These are phyloP conservation scores for Xenotilapia flavipinnis DNA, from an alignment of 2,113 vertebrate genomes.

Conservation along the genomic window DNA sequence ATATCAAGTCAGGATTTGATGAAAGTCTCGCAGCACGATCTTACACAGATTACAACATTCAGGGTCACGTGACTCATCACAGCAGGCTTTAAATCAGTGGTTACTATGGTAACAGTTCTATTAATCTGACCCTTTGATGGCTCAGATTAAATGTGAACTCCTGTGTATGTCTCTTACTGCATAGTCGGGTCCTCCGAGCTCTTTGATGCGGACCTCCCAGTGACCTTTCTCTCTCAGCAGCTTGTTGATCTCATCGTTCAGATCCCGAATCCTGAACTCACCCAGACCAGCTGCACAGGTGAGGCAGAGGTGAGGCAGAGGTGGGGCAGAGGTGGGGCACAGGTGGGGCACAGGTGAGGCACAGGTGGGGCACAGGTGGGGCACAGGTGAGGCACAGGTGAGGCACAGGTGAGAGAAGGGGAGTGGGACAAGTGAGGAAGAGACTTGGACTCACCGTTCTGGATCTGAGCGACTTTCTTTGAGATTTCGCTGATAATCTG, in stretches of 20 bases:
- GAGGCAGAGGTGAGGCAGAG: accelerated
- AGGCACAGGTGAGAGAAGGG: background rate
- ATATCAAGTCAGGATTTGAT: background rate
- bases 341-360: accelerated
- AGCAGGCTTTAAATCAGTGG: background rate
- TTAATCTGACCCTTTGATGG: background rate
- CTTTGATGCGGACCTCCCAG: slow-evolving; percentile 93
- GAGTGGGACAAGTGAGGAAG: background rate
- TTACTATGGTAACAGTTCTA: background rate
- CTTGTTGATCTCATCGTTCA: slow-evolving; percentile 99
- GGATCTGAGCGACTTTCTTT: slow-evolving; percentile 97
- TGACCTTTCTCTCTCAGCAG: slow-evolving; percentile 95
- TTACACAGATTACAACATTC: background rate
- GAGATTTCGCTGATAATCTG: slow-evolving; percentile 98
- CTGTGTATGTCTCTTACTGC: slow-evolving; percentile 48
- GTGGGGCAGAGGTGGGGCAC: accelerated
- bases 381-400: background rate
- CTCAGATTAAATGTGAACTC: background rate
- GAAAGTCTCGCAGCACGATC: background rate
- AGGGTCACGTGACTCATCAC: background rate
- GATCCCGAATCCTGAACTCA: slow-evolving; percentile 92
- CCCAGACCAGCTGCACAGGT: slow-evolving; percentile 79
- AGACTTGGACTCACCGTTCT: slow-evolving; percentile 82
- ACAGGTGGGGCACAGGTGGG: background rate
- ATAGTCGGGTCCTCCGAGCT: slow-evolving; percentile 91